Evolutionary conservation across 1,140 invertebrate species (phyloP).

Genomic region (Heliconius hewitsoni): DNA sequence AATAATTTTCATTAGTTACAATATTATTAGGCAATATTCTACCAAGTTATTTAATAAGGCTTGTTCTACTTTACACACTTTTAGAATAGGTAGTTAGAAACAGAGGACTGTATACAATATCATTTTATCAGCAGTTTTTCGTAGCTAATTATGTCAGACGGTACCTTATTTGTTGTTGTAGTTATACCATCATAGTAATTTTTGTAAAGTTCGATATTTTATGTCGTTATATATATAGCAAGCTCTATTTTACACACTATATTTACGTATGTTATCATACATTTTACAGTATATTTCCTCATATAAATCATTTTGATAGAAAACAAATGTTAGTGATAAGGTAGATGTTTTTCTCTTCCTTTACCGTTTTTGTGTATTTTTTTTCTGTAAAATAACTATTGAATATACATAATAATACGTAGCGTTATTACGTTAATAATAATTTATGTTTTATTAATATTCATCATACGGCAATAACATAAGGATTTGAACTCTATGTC

Average conservation of each 20-base stretch:
- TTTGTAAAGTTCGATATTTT: background rate
- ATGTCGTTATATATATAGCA: background rate
- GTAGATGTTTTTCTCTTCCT: background rate
- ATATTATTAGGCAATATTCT: background rate
- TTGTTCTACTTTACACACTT: background rate
- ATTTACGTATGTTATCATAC: background rate
- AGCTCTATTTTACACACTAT: too few relatives aligned
- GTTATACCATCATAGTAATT: too few relatives aligned
- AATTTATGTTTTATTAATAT: too few relatives aligned
- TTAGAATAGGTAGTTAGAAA: background rate
- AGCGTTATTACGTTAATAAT: too few relatives aligned
- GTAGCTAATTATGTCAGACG: too few relatives aligned
- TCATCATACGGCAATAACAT: background rate
- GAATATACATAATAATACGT: too few relatives aligned
- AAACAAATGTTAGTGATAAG: background rate
- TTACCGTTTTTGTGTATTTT: background rate
- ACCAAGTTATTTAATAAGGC: background rate
- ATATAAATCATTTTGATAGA: background rate
- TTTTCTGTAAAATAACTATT: too few relatives aligned
- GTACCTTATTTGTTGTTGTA: too few relatives aligned
- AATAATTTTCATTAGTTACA: conserved; percentile 5
- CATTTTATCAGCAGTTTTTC: too few relatives aligned
- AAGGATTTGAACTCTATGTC: background rate
- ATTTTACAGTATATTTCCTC: background rate
- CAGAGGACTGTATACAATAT: too few relatives aligned